phyloP scores from a whole-genome alignment of 2,888 invertebrate species.

The Tridacna gigas region DNA sequence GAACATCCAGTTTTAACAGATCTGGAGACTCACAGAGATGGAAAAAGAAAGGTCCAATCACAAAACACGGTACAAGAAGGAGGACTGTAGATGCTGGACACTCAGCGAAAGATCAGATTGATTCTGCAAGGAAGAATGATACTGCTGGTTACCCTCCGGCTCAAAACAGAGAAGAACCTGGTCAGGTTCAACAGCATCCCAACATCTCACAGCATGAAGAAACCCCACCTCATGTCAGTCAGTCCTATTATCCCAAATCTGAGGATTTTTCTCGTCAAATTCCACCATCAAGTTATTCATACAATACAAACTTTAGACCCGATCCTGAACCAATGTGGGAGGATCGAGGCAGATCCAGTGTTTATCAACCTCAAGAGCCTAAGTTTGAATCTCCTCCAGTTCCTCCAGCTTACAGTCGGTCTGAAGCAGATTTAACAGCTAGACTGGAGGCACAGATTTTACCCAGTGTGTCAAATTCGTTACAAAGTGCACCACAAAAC shows the following conservation, averaged over 20 bases:
- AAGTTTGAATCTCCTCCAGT: constrained; percentile 6
- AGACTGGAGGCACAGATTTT: constrained; percentile 13
- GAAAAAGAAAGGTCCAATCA: constrained; percentile 50
- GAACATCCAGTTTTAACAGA: constrained; percentile 49
- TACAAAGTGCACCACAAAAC: constrained; percentile 15
- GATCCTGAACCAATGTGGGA: constrained; percentile 21
- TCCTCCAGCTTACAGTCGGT: constrained; percentile 12
- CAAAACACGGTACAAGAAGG: constrained; percentile 50
- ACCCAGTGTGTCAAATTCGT: constrained; percentile 35
- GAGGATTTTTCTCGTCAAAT: constrained; percentile 59
- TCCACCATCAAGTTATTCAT: constrained; percentile 55
- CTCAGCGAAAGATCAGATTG: constrained; percentile 6
- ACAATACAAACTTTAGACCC: constrained; percentile 11
- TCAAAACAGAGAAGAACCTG: constrained; percentile 43
- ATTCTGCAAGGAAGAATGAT: constrained; percentile 34
- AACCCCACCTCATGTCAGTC: constrained; percentile 62
- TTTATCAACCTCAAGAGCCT: constrained; percentile 6
- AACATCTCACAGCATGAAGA: constrained; percentile 24
- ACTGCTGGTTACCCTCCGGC: constrained; percentile 15
- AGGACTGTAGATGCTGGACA: constrained; percentile 33
- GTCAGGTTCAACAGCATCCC: constrained; percentile 23
- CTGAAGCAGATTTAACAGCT: constrained; percentile 2
- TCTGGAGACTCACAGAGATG: constrained; percentile 30
- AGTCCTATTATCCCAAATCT: constrained; percentile 64
- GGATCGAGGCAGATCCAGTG: constrained; percentile 18